Evolutionary conservation across 1,140 invertebrate species (phyloP), one percentile per base, ranked within the genome.

Genomic region (Brachionus angularis): DNA sequence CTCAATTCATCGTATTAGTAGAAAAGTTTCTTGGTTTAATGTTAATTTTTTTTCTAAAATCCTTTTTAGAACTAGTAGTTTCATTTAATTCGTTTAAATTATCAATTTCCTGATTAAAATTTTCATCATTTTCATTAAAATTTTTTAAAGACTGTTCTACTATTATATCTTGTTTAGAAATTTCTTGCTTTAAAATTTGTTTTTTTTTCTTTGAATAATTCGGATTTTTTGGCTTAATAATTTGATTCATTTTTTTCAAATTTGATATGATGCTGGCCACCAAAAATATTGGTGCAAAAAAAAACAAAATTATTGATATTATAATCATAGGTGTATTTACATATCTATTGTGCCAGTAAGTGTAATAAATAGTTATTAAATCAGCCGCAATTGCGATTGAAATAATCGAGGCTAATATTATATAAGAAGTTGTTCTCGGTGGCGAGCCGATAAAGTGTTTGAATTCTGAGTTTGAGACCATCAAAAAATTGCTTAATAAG

Each of bases 311-410:
- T 16, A 67, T 46, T 27, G 62, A 46, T 7, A 67, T n/a, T 18
- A 33, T 18, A 34, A 67, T 67, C 62, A 67, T 67, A 16, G 62
- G 39, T 5, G 33, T 67, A 36, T 67, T 67, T n/a, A 67, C 62
- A 23, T 25, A 67, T 1, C 62, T 39, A 23, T 67, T 67, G 14
- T 67, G 62, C 62, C 62, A 67, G 36, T 33, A 67, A 7, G 42
- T 67, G 27, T 67, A 67, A 5, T 67, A 67, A 36, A 67, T 50
- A n/a, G 31, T 67, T 29, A 67, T 67, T 16, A 67, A 50, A 46
- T 33, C 47, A 36, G 42, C 21, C 23, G 62, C 62, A 21, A 67
- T 67, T 5, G 27, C 29, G 2, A 67, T 7, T 18, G 39, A 39
- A 46, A 67, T 34, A 1, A 50, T 67, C 14, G 62, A 67, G 0